Evolutionary conservation across 2,888 invertebrate genomes (phyloP).

Genomic region (Dioctria rufipes): DNA sequence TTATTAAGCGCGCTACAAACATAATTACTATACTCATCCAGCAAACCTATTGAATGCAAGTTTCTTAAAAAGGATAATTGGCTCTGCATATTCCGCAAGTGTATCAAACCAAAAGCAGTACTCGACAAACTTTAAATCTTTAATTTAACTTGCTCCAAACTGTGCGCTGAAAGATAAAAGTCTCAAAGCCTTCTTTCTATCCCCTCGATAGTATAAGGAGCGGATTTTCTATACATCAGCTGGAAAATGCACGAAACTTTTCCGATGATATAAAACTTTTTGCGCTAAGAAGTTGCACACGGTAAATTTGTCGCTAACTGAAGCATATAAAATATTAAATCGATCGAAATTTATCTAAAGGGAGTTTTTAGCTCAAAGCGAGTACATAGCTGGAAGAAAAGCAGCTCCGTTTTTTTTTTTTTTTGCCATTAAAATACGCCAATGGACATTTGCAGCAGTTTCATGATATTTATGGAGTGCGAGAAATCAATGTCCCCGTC

Average conservation of each 20-base stretch:
- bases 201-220: not conserved
- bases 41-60: no score
- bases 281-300: slow-evolving; percentile 49
- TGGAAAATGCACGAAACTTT: slow-evolving; percentile 43
- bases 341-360: slow-evolving; percentile 50
- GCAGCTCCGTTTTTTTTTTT: slow-evolving; percentile 16
- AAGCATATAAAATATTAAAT: slow-evolving; percentile 54
- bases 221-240: not conserved
- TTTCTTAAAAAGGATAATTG: not conserved
- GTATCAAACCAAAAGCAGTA: slow-evolving; percentile 1
- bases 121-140: not conserved
- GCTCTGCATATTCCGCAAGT: not conserved
- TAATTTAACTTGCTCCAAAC: slow-evolving; percentile 22
- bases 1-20: no score
- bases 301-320: slow-evolving; percentile 53
- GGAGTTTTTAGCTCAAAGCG: slow-evolving; percentile 38
- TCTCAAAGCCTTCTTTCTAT: not conserved
- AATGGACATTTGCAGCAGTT: slow-evolving; percentile 45
- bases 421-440: slow-evolving; percentile 49
- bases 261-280: slow-evolving; percentile 49
- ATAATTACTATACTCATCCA: no score
- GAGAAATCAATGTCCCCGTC: slow-evolving; percentile 45
- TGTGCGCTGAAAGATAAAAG: not conserved
- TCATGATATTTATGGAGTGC: slow-evolving; percentile 52
- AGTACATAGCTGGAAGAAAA: slow-evolving; percentile 9